Percentiles rank a stretch among this genome's conserved stretches.
Evolutionary conservation across 2,797 vertebrate species (phyloP).

Genomic region (Helostoma temminkii): DNA sequence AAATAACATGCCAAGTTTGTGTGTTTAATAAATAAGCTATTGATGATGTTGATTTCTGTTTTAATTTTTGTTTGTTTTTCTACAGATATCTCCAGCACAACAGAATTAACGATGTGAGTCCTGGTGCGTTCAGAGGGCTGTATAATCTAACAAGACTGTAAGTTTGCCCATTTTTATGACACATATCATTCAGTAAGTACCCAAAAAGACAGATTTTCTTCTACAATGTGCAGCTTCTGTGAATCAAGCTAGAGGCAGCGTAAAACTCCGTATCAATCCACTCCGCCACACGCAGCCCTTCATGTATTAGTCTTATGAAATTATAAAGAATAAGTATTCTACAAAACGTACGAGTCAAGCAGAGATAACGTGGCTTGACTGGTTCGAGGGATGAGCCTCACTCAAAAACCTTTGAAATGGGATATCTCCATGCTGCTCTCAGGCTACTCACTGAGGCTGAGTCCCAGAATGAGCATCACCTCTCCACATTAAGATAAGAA

Average conservation of each 20-base stretch:
- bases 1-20: not conserved
- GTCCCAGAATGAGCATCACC: too few species aligned
- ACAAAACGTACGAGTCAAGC: too few species aligned
- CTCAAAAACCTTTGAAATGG: too few species aligned
- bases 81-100: slow-evolving; percentile 93
- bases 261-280: too few species aligned
- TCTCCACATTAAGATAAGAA: too few species aligned
- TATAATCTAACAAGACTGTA: slow-evolving; percentile 93
- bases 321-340: too few species aligned
- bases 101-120: slow-evolving; percentile 87
- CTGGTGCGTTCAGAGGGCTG: slow-evolving; percentile 91
- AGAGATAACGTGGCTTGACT: too few species aligned
- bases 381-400: too few species aligned
- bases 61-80: not conserved
- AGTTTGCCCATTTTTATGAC: slow-evolving; percentile 73
- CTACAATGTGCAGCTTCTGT: not conserved
- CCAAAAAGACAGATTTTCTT: not conserved
- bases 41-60: not conserved
- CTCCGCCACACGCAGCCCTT: too few species aligned
- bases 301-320: too few species aligned
- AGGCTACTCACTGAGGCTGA: too few species aligned
- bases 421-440: too few species aligned
- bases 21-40: not conserved
- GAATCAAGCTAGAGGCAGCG: not conserved
- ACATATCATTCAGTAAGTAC: not conserved